Percentiles rank a stretch among this genome's conserved stretches.
These are phyloP conservation scores for Polydrusus tereticollis DNA, from an alignment of 2,888 invertebrate species.

Conservation along the genomic window DNA sequence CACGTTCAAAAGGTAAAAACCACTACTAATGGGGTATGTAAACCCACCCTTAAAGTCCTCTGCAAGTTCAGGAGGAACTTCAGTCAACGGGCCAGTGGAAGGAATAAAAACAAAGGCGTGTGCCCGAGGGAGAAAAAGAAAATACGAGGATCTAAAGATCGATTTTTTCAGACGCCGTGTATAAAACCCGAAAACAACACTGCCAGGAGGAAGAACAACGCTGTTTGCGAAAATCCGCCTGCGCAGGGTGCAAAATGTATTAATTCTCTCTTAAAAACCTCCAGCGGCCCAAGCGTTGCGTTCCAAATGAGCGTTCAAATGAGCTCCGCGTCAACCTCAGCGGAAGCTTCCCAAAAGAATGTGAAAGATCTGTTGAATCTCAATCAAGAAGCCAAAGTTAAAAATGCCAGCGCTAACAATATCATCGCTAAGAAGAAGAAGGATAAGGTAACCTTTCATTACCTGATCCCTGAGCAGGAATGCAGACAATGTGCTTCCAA, in stretches of 20 bases:
- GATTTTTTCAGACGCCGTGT: conserved; percentile 35
- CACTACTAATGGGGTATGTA: neutral
- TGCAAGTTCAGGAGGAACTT: conserved; percentile 35
- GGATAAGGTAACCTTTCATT: conserved; percentile 44
- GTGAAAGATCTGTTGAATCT: conserved; percentile 31
- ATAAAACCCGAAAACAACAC: conserved; percentile 37
- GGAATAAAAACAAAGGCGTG: conserved; percentile 17
- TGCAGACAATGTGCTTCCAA: conserved; percentile 43
- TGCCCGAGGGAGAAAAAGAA: conserved; percentile 15
- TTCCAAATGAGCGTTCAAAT: neutral
- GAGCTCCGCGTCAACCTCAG: conserved; percentile 3
- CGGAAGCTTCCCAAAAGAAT: neutral
- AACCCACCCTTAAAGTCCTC: conserved; percentile 27
- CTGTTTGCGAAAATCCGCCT: neutral
- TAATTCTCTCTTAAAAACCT: neutral
- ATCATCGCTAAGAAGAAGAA: neutral
- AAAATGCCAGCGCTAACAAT: neutral
- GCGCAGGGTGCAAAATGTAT: neutral
- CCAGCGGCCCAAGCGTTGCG: neutral
- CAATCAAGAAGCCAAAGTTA: conserved; percentile 31
- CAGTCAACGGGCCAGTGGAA: conserved; percentile 28
- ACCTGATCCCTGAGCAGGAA: conserved; percentile 30
- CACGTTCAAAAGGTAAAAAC: neutral
- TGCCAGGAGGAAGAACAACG: conserved; percentile 29
- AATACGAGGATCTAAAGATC: conserved; percentile 41